Base-by-base conservation (phyloP, 2,888 invertebrate genomes). In the Phyllotreta striolata region DNA sequence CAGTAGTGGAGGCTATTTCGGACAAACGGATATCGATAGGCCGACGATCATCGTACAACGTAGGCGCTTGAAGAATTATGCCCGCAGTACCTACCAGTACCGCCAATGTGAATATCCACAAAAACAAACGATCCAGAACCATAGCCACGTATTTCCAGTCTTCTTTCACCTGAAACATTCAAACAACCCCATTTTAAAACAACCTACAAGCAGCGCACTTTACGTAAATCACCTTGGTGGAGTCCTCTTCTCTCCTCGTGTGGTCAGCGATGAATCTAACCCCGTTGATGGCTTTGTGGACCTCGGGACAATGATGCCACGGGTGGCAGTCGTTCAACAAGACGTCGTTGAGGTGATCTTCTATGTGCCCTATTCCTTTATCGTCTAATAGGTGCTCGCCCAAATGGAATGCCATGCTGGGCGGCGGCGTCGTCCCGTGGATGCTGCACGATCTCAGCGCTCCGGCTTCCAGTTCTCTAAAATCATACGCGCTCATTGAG, bases 101-200 rank as follows among this genome's bases (percentile, higher is more conserved):
- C 55, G 97, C 96, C 79, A 96, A 86, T 73, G 96, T 96, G 85
- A 98, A 98, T 81, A 98, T 96, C 93, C 96, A 96, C 76, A 98
- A 88, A 85, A 98, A 98, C 77, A 98, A 86, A 69, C 98, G 88
- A 84, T 98, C 98, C 80, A 98, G 86, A 72, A 98, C 97, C 95
- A 97, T 96, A 69, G 97, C 97, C 73, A 98, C 96, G 84, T 95
- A 98, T 83, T 98, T 98, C 98, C 98, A 98, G 85, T 98, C 97
- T 85, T 97, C 96, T 84, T 94, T 94, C 73, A 95, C 93, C 94
- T 94, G 78, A 43, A 76, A 76, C 47, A 54, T 7, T 40, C 4
- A 12, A 40, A 24, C 1, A 24, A n/a, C 44, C 9, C 13, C 5
- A 13, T 24, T 14, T 60, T n/a, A n/a, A 34, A 12, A 41, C 37